phyloP scores from a whole-genome alignment of 2,113 vertebrate genomes.

The Cololabis saira region DNA sequence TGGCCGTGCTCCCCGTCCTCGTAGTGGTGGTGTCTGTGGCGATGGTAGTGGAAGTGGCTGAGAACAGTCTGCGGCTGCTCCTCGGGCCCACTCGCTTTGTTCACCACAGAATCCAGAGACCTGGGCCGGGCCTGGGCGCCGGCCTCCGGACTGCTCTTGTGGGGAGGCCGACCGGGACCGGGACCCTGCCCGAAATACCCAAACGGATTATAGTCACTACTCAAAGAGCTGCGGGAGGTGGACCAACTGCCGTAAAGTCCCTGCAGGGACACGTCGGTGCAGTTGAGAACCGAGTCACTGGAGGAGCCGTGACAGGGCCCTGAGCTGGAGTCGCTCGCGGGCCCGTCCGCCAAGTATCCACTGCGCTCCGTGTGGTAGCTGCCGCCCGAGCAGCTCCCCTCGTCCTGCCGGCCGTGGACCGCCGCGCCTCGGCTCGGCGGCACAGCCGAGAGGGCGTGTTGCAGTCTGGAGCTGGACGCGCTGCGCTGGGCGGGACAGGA shows the following conservation, averaged over 20 bases:
- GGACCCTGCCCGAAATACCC: constrained; percentile 85
- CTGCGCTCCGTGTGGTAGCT: constrained; percentile 93
- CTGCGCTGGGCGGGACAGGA: constrained; percentile 75
- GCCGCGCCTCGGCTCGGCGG: constrained; percentile 43
- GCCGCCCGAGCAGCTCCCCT: constrained; percentile 90
- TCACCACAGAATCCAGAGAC: constrained; percentile 87
- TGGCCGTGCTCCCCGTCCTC: constrained; percentile 80
- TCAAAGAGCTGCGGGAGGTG: constrained; percentile 96
- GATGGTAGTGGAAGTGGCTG: constrained; percentile 93
- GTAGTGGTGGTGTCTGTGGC: constrained; percentile 95
- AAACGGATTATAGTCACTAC: constrained; percentile 94
- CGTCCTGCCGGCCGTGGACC: constrained; percentile 80
- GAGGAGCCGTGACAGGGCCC: constrained; percentile 96
- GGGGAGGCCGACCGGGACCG: constrained; percentile 55
- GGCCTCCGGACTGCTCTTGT: constrained; percentile 62
- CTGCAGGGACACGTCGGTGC: constrained; percentile 93
- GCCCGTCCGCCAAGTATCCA: constrained; percentile 93
- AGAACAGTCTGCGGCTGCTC: constrained; percentile 84
- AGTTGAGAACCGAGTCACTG: constrained; percentile 96
- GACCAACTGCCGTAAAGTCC: constrained; percentile 96
- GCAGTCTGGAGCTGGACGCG: constrained; percentile 73
- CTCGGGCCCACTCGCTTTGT: constrained; percentile 72
- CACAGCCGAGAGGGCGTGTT: constrained; percentile 62
- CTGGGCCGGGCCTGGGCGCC: constrained; percentile 80
- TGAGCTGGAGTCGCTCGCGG: constrained; percentile 95